Conservation (phyloP, 2,113 vertebrate species). For the Heterochromis multidens region DNA sequence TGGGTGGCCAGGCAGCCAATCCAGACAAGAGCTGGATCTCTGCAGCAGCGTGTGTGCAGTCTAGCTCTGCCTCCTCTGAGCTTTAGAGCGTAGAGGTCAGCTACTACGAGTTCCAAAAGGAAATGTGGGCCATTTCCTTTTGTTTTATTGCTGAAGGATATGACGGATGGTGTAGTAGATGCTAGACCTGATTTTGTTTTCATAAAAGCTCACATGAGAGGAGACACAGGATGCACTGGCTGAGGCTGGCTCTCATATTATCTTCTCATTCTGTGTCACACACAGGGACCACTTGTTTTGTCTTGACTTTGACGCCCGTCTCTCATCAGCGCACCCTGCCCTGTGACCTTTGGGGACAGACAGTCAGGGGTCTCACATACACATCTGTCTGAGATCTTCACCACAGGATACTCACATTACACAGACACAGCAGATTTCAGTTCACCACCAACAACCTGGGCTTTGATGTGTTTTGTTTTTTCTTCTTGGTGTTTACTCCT, state of each 20-base stretch:
- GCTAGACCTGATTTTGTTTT: conserved; percentile 22
- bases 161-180: conserved; percentile 14
- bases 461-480: conserved; percentile 38
- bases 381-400: conserved; percentile 22
- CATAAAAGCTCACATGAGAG: not conserved
- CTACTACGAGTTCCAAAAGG: conserved; percentile 19
- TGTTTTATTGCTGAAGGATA: conserved; percentile 38
- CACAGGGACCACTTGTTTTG: conserved; percentile 39
- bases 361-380: not conserved
- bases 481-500: not conserved
- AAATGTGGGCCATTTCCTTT: conserved; percentile 48
- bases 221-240: not conserved
- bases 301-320: conserved; percentile 26
- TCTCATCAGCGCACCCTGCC: conserved; percentile 38
- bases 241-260: not conserved
- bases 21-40: not conserved
- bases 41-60: not conserved
- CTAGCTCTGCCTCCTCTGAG: conserved; percentile 24
- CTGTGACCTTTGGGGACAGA: conserved; percentile 42
- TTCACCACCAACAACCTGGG: not conserved
- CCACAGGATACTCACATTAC: conserved; percentile 43
- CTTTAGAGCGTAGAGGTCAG: conserved; percentile 17
- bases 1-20: conserved; percentile 2
- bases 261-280: not conserved
- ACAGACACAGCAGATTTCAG: conserved; percentile 14